Percentiles rank a stretch among this genome's conserved stretches.
Evolutionary conservation across 2,797 vertebrate genomes (phyloP).

Genomic region (Leucoraja ocellata): DNA sequence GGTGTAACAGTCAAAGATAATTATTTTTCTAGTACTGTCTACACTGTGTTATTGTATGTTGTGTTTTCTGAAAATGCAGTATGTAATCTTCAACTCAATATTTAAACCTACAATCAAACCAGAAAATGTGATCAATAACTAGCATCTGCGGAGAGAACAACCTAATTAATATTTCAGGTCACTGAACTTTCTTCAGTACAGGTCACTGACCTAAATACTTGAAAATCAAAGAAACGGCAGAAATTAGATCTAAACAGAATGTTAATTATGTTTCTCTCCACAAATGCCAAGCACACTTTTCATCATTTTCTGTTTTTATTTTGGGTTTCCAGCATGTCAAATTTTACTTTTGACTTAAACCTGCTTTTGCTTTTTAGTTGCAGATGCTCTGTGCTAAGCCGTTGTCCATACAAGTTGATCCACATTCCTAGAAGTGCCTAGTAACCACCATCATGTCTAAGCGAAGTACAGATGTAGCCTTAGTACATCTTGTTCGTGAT

Average conservation of each 20-base stretch:
- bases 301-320: conserved; percentile 25
- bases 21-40: not conserved
- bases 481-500: conserved; percentile 64
- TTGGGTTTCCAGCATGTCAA: conserved; percentile 44
- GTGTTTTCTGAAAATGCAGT: not conserved
- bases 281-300: conserved; percentile 41
- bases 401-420: conserved; percentile 40
- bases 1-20: not conserved
- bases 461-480: conserved; percentile 63
- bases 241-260: no score
- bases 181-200: no score
- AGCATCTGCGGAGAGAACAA: no score
- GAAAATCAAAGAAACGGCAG: no score
- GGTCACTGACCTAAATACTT: no score
- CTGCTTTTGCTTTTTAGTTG: conserved; percentile 51
- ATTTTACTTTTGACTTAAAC: conserved; percentile 27
- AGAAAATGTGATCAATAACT: no score
- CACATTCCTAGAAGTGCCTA: conserved; percentile 60
- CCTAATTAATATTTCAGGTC: no score
- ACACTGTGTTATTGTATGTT: not conserved
- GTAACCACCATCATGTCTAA: conserved; percentile 71
- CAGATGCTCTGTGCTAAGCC: conserved; percentile 49
- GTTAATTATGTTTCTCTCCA: conserved; percentile 41
- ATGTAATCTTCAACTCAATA: not conserved
- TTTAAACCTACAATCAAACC: conserved; percentile 38